Evolutionary conservation across 2,797 vertebrate species (phyloP).

Genomic region (Leptodactylus fallax): DNA sequence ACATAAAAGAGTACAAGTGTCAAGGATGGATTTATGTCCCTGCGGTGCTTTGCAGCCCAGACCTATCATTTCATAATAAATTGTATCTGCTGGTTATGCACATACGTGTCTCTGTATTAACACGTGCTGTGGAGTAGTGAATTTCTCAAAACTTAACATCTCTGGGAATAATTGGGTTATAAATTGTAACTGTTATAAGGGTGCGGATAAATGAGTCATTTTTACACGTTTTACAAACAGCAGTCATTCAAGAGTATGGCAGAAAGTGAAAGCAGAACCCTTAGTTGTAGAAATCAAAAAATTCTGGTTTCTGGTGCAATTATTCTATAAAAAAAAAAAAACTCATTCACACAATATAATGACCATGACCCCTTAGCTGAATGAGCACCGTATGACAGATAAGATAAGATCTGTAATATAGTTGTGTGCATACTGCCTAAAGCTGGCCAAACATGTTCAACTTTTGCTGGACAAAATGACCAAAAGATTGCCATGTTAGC

Average conservation of each 20-base stretch:
- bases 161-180: slow-evolving; percentile 75
- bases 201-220: slow-evolving; percentile 67
- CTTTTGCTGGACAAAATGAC: no score
- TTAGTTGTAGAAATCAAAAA: slow-evolving; percentile 66
- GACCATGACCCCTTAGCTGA: no score
- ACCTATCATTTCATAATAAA: slow-evolving; percentile 61
- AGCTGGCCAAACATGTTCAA: no score
- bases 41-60: slow-evolving; percentile 33
- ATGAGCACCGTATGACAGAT: no score
- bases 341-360: no score
- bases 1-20: slow-evolving; percentile 63
- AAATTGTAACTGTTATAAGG: slow-evolving; percentile 73
- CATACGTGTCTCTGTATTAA: slow-evolving; percentile 66
- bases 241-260: slow-evolving; percentile 72
- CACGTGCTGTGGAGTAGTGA: slow-evolving; percentile 69
- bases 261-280: slow-evolving; percentile 69
- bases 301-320: slow-evolving; percentile 32
- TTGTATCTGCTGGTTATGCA: slow-evolving; percentile 58
- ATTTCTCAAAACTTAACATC: slow-evolving; percentile 70
- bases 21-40: slow-evolving; percentile 61
- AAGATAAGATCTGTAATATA: no score
- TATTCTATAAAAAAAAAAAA: neutral
- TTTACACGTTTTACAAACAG: slow-evolving; percentile 76
- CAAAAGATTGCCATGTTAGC: no score
- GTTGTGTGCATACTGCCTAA: no score